Conservation (phyloP, 2,888 invertebrate genomes). For the Rotaria socialis region DNA sequence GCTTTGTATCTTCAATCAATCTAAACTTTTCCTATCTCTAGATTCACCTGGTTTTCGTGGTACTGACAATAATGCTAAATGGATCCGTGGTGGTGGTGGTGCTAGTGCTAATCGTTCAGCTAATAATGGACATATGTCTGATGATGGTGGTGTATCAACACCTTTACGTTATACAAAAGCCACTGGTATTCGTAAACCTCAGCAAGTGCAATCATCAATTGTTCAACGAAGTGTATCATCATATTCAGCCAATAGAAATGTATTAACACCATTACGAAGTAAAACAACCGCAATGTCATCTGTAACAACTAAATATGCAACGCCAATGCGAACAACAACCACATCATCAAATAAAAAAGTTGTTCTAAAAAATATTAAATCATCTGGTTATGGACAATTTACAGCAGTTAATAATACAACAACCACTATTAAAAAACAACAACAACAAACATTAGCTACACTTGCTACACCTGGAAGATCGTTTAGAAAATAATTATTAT, state of each 20-base stretch:
- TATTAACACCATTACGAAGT: not conserved
- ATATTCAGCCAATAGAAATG: not conserved
- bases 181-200: not conserved
- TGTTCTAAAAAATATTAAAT: not conserved
- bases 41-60: not conserved
- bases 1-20: no score
- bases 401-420: not conserved
- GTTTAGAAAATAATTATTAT: not conserved
- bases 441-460: slow-evolving; percentile 22
- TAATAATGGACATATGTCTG: not conserved
- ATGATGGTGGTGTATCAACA: slow-evolving; percentile 16
- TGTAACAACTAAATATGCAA: not conserved
- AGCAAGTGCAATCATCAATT: not conserved
- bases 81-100: slow-evolving; percentile 1
- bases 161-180: not conserved
- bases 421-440: not conserved
- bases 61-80: not conserved
- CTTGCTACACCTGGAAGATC: not conserved
- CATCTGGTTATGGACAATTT: slow-evolving; percentile 30
- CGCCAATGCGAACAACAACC: not conserved
- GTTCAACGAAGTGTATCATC: slow-evolving; percentile 16
- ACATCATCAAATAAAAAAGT: not conserved
- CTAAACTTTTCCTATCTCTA: no score
- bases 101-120: slow-evolving; percentile 6
- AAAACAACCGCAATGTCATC: slow-evolving; percentile 14